phyloP scores from a whole-genome alignment of 2,797 vertebrate species.

The Rhabdomys pumilio region DNA sequence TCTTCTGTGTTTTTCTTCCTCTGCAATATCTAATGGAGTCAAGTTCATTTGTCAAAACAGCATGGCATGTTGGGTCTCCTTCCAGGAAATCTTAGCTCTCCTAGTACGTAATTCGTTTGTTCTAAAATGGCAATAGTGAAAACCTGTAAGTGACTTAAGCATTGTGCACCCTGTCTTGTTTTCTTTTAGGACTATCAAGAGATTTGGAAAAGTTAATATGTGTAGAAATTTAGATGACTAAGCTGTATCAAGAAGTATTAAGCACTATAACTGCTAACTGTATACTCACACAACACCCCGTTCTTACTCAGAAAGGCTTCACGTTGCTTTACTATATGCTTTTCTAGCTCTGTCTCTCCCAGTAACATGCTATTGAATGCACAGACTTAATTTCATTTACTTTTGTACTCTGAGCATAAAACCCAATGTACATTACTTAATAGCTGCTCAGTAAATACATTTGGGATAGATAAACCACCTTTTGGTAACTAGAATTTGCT shows the following conservation, averaged over 20 bases:
- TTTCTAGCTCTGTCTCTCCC: neutral
- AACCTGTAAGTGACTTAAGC: neutral
- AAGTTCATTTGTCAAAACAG: neutral
- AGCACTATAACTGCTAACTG: neutral
- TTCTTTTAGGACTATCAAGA: neutral
- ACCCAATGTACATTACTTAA: neutral
- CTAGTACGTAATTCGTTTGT: neutral
- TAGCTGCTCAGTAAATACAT: neutral
- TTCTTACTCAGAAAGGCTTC: neutral
- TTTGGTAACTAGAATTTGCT: neutral
- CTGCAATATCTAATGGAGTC: neutral
- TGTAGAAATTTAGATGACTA: neutral
- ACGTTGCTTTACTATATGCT: neutral
- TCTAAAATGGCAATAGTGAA: neutral
- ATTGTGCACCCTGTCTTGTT: neutral
- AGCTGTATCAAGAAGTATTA: neutral
- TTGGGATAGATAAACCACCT: neutral
- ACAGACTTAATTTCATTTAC: constrained; percentile 28
- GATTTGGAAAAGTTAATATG: neutral
- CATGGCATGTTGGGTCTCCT: neutral
- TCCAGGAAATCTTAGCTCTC: constrained; percentile 13
- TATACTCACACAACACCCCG: neutral
- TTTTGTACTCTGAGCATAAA: constrained; percentile 42
- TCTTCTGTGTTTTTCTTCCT: neutral
- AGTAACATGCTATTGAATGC: neutral